Conservation (phyloP, 2,888 invertebrate genomes). For the Leptarthrus brevirostris region DNA sequence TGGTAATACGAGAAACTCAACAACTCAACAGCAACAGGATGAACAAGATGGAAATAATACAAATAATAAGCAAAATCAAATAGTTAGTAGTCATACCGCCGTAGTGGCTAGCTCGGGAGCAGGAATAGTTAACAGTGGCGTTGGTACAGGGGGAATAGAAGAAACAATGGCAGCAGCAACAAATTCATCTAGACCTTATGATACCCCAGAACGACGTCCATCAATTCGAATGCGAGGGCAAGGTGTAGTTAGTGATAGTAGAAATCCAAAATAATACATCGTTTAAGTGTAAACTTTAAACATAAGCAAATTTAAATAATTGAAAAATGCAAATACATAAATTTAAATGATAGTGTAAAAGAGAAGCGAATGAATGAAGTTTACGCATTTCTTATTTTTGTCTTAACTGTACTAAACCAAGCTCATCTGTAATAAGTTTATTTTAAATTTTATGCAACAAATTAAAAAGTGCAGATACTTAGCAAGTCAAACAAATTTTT, state of each 20-base stretch:
- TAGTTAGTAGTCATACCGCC: conserved; percentile 58
- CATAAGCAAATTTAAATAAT: conserved; percentile 24
- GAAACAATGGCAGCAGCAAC: conserved; percentile 67
- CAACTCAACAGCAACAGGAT: conserved; percentile 62
- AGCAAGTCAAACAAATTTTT: conserved; percentile 29
- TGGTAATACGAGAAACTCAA: conserved; percentile 70
- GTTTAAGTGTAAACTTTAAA: conserved; percentile 58
- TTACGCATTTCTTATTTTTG: not conserved
- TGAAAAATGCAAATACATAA: conserved; percentile 3
- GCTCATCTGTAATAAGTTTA: conserved; percentile 4
- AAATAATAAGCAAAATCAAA: conserved; percentile 58
- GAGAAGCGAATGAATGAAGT: not conserved
- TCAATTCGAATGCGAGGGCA: conserved; percentile 66
- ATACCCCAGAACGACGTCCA: conserved; percentile 67
- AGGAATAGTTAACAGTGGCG: conserved; percentile 61
- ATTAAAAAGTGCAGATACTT: conserved; percentile 1
- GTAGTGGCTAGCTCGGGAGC: conserved; percentile 59
- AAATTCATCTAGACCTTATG: conserved; percentile 66
- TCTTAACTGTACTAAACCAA: conserved; percentile 6
- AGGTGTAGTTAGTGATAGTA: conserved; percentile 64
- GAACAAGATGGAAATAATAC: conserved; percentile 50
- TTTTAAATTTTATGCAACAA: conserved; percentile 3
- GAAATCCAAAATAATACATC: conserved; percentile 68
- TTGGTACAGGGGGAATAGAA: conserved; percentile 59
- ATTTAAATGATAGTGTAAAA: conserved; percentile 1